Conservation (phyloP, 2,797 vertebrate species). For the Luscinia luscinia region DNA sequence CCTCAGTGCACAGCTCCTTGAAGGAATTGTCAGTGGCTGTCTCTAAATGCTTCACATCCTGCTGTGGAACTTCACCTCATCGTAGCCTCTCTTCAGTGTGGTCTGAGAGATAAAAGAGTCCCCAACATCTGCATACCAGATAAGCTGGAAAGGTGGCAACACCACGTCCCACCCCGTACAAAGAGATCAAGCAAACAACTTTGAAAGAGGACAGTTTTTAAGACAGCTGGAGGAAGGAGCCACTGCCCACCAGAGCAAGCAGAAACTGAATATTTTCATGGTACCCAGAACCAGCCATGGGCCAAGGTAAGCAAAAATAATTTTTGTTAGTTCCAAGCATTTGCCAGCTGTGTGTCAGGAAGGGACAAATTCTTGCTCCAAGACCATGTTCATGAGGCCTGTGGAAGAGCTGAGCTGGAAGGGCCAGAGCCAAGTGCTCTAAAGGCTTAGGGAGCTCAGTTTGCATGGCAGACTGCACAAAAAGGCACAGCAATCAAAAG, state of each 20-base stretch:
- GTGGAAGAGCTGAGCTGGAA: not conserved
- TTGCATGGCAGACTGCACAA: not conserved
- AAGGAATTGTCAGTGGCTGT: not conserved
- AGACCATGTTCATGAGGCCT: not conserved
- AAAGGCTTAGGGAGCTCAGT: not conserved
- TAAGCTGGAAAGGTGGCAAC: constrained; percentile 28
- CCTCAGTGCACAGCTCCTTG: not conserved
- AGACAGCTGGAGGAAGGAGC: not conserved
- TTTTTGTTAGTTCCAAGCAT: not conserved
- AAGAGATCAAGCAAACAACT: constrained; percentile 24
- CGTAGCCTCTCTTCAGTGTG: not conserved
- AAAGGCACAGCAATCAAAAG: not conserved
- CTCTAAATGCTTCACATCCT: not conserved
- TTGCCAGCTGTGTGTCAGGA: not conserved
- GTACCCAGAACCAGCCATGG: constrained; percentile 3
- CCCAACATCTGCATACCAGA: constrained; percentile 30
- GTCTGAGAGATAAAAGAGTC: constrained; percentile 41
- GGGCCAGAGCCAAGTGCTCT: not conserved
- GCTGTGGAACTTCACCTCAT: not conserved
- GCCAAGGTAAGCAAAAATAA: constrained; percentile 55
- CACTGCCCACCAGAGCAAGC: not conserved
- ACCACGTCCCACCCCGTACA: not conserved
- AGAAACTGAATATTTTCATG: not conserved
- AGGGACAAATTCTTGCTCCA: not conserved
- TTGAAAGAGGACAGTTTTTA: not conserved